phyloP scores from a whole-genome alignment of 64 coral and sea anemone species.

The Dendronephthya gigantea region DNA sequence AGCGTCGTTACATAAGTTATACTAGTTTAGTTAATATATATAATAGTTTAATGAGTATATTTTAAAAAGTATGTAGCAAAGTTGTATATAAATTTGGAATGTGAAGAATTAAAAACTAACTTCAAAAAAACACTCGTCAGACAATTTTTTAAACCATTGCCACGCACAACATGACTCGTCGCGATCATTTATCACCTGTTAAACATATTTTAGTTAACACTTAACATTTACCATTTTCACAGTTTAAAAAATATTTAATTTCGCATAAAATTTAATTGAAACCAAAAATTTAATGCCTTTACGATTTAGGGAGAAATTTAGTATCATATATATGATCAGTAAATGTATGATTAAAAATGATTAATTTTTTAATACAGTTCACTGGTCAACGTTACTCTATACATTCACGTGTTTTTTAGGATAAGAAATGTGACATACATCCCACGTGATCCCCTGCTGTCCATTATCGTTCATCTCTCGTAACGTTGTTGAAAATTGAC shows the following conservation, averaged over 20 bases:
- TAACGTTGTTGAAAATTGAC: slow-evolving; percentile 1
- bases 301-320: too few relatives aligned
- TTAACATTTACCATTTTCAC: background rate
- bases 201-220: background rate
- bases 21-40: background rate
- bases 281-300: background rate
- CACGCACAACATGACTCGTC: background rate
- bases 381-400: too few relatives aligned
- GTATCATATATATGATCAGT: too few relatives aligned
- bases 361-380: too few relatives aligned
- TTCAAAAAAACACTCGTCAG: background rate
- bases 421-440: background rate
- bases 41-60: background rate
- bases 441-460: background rate
- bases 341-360: too few relatives aligned
- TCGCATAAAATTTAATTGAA: background rate
- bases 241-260: background rate
- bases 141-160: slow-evolving; percentile 2
- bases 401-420: background rate
- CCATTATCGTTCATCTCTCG: slow-evolving; percentile 5
- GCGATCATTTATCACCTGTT: background rate
- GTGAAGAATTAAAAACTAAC: background rate
- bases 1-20: too few relatives aligned
- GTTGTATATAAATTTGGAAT: background rate
- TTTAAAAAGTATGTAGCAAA: background rate